A percentile compares a stretch with the other conserved stretches of the same genome.
Conservation (phyloP, 2,113 vertebrate genomes). For the Cnemophilus loriae region DNA sequence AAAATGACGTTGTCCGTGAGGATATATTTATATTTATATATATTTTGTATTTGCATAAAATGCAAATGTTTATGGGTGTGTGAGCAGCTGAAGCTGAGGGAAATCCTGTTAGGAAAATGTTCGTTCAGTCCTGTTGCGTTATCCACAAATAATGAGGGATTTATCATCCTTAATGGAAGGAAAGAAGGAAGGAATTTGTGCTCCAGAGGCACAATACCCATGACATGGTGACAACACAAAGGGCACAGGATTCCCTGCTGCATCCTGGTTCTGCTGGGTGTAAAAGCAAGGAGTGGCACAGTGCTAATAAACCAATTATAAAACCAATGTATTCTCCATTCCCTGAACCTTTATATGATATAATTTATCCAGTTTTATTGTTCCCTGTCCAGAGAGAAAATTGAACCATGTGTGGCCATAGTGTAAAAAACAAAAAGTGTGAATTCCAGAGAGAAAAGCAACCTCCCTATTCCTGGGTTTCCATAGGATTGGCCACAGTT, state of each 20-base stretch:
- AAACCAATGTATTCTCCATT: not conserved
- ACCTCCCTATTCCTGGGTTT: not conserved
- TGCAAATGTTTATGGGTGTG: not conserved
- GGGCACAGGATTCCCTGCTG: not conserved
- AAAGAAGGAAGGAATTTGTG: not conserved
- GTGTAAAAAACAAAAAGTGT: not conserved
- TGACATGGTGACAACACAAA: fast-evolving
- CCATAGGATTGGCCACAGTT: not conserved
- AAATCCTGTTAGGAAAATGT: not conserved
- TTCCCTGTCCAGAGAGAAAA: not conserved
- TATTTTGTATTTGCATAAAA: too few species aligned
- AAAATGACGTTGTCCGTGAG: not conserved
- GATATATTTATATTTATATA: too few species aligned
- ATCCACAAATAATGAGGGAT: not conserved
- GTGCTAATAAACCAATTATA: not conserved
- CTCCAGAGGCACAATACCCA: not conserved
- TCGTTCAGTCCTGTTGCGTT: not conserved
- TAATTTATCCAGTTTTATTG: not conserved
- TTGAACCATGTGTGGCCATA: not conserved
- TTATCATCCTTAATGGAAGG: not conserved
- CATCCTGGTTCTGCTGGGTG: not conserved
- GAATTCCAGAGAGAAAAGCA: not conserved
- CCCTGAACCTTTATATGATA: not conserved
- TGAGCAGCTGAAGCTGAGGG: not conserved
- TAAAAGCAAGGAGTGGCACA: not conserved